A percentile compares a stretch with the other conserved stretches of the same genome.
Conservation (phyloP, 2,113 vertebrate genomes). For the Mirounga angustirostris region DNA sequence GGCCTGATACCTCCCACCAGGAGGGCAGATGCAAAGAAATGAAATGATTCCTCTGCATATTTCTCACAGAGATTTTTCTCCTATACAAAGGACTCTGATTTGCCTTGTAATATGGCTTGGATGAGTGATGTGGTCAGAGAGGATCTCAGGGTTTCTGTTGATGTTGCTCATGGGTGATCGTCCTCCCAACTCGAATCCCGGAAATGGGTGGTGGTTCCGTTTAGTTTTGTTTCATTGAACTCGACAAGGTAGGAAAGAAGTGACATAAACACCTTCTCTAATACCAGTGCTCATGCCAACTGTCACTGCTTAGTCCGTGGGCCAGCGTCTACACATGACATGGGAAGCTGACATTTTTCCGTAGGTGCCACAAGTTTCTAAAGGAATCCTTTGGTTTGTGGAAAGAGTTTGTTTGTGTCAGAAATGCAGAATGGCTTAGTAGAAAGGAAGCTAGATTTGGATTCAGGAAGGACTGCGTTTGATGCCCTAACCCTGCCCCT, state of each 20-base stretch:
- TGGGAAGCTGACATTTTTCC: not conserved
- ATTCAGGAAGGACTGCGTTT: not conserved
- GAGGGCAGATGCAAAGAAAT: constrained; percentile 78
- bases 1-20: constrained; percentile 83
- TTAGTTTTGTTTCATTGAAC: constrained; percentile 65
- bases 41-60: constrained; percentile 75
- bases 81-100: constrained; percentile 78
- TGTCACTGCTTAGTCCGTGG: not conserved
- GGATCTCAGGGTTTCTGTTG: constrained; percentile 53
- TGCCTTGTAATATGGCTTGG: constrained; percentile 52
- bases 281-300: constrained; percentile 4
- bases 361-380: not conserved
- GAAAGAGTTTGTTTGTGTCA: constrained; percentile 40
- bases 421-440: not conserved
- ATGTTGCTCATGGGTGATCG: constrained; percentile 34
- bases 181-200: constrained; percentile 28
- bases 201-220: constrained; percentile 51
- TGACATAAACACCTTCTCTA: constrained; percentile 1
- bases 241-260: constrained; percentile 47
- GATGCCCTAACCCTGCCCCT: not conserved
- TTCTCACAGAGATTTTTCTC: constrained; percentile 81
- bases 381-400: constrained; percentile 40
- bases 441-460: not conserved
- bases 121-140: constrained; percentile 68
- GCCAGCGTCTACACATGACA: not conserved